Base-by-base conservation (phyloP, 2,113 vertebrate species). In the Protomyctophum bolini region DNA sequence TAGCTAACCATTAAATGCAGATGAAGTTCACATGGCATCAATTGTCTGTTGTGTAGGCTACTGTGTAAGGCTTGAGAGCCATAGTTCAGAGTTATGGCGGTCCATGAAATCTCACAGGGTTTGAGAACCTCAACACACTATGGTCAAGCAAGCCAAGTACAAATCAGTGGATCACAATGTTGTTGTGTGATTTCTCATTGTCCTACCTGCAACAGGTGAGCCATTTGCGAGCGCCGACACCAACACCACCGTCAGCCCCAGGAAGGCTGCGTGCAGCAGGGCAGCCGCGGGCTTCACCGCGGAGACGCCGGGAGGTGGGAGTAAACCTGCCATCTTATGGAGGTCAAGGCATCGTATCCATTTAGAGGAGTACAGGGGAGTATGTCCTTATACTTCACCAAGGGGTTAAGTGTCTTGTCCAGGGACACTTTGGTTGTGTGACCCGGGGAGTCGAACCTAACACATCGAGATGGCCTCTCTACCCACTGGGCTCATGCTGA, bases 191-290 rank as follows among this genome's bases (percentile, higher is more conserved):
- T 68, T 73, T 59, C 73, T 65, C 63, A 41, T 76, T 68, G 48
- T 75, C 92, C 92, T 91, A 93, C 93, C 92, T 88, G 76, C 72
- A 70, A 85, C 86, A 81, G 86, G 87, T 81, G 88, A 83, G 76
- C 84, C 83, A 65, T 91, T 85, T 28, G 81, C 77, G 49, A 87
- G 82, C 88, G 89, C 74, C 45, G 85, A 83, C 61, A 88, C 77
- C 85, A 93, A 72, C 81, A 89, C 60, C 81, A 89, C 60, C 11
- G 75, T 67, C 63, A 91, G 75, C 60, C 86, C 82, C 28, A 93
- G 82, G 56, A 88, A 59, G 55, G 75, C 60, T 4, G 73, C 81
- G 58, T 58, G 60, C 9, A 6, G 60, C 9, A 6, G 66, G 61
- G 14, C 12, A 14, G 12, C 61, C 75, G 82, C 58, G 70, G 83